phyloP scores from a whole-genome alignment of 1,140 invertebrate species.

The Cecropterus lyciades region DNA sequence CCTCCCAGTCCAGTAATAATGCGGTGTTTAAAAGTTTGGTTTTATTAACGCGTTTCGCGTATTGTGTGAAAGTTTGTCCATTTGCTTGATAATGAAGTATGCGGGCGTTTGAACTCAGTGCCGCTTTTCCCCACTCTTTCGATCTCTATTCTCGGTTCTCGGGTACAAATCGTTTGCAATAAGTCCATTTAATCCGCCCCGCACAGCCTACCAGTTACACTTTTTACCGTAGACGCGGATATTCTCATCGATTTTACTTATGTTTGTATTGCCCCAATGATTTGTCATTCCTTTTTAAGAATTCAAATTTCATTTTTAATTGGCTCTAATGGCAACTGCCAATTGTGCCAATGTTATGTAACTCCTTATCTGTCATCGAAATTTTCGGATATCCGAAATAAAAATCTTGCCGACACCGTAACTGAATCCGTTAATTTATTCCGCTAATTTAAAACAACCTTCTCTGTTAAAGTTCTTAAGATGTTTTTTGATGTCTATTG shows the following conservation, averaged over 20 bases:
- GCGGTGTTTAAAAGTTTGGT: constrained; percentile 45
- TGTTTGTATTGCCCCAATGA: constrained; percentile 16
- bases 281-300: constrained; percentile 40
- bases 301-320: constrained; percentile 12
- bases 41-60: constrained; percentile 44
- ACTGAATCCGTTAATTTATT: too few species aligned
- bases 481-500: too few species aligned
- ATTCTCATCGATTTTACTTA: constrained; percentile 30
- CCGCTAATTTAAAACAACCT: too few species aligned
- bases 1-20: constrained; percentile 25
- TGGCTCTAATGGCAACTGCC: constrained; percentile 3
- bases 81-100: constrained; percentile 40
- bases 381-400: too few species aligned
- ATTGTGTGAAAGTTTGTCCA: constrained; percentile 40
- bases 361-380: too few species aligned
- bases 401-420: too few species aligned
- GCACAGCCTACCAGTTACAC: constrained; percentile 14
- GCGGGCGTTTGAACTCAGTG: constrained; percentile 21
- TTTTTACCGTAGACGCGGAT: constrained; percentile 32
- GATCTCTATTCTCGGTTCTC: constrained; percentile 33
- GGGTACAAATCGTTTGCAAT: constrained; percentile 41
- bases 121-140: constrained; percentile 26
- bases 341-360: too few species aligned
- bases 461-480: too few species aligned
- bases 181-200: constrained; percentile 35